Percentiles rank a stretch among this genome's conserved stretches.
These are phyloP conservation scores for Xestobium rufovillosum DNA, from an alignment of 2,888 invertebrate species.

Conservation along the genomic window DNA sequence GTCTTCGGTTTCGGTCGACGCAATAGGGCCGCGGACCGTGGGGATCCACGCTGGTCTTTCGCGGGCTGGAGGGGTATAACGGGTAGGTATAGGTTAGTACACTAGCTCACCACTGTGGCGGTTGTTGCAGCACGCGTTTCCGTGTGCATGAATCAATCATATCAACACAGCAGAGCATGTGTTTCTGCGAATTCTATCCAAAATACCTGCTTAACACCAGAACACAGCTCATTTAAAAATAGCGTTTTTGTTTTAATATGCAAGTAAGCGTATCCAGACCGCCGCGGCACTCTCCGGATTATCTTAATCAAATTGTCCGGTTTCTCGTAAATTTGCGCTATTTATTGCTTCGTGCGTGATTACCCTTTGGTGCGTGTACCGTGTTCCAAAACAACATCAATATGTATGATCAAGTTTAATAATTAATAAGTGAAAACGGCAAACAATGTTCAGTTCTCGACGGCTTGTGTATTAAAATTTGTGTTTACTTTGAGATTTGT, in stretches of 20 bases:
- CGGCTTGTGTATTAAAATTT: background rate
- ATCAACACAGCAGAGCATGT: constrained; percentile 23
- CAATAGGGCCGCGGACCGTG: constrained; percentile 25
- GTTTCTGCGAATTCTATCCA: constrained; percentile 22
- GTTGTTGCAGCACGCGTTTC: constrained; percentile 28
- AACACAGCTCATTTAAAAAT: constrained; percentile 18
- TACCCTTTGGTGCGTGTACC: too few species aligned
- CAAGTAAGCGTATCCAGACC: too few species aligned
- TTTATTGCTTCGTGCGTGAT: too few species aligned
- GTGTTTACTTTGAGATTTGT: background rate
- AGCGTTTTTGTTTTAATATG: constrained; percentile 18
- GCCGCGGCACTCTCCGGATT: too few species aligned
- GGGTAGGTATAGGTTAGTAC: constrained; percentile 35
- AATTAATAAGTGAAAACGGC: too few species aligned
- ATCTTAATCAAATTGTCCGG: too few species aligned
- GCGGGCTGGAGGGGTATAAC: constrained; percentile 33
- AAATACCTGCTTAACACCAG: too few species aligned
- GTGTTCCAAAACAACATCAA: too few species aligned
- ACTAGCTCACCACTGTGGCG: constrained; percentile 30
- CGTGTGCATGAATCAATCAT: constrained; percentile 27
- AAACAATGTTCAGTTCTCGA: background rate
- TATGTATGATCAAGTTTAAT: too few species aligned
- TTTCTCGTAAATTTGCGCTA: too few species aligned
- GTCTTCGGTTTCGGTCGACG: constrained; percentile 34
- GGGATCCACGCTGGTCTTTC: constrained; percentile 16